Conservation (phyloP, 2,888 invertebrate genomes). For the Pachydiplax longipennis region DNA sequence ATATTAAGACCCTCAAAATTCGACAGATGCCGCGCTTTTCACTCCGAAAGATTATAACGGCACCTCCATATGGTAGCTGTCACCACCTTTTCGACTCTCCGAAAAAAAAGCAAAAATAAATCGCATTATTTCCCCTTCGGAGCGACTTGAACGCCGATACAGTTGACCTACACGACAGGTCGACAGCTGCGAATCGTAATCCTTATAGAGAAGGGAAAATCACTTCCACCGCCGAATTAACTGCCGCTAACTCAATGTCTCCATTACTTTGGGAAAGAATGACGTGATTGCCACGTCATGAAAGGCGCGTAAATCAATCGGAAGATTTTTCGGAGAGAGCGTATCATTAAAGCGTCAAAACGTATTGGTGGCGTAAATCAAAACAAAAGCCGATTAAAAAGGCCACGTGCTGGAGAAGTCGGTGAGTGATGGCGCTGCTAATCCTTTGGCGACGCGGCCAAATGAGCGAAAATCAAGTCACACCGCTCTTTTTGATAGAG, state of each 20-base stretch:
- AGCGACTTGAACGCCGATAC: not conserved
- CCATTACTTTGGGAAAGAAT: conserved; percentile 11
- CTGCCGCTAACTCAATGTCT: conserved; percentile 4
- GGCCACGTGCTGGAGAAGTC: not conserved
- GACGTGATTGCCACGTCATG: conserved; percentile 6
- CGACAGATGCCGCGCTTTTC: too few species aligned
- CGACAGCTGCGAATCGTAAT: not conserved
- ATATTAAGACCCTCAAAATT: too few species aligned
- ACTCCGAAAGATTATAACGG: too few species aligned
- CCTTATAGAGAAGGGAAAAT: not conserved
- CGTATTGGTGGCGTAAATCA: conserved; percentile 22
- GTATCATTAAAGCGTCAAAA: conserved; percentile 19
- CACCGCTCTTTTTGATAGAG: not conserved
- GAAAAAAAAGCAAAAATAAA: not conserved
- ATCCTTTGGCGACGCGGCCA: not conserved
- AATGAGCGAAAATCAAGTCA: not conserved
- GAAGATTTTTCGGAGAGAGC: not conserved
- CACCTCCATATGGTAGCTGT: not conserved
- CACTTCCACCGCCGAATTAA: not conserved
- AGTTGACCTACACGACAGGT: not conserved
- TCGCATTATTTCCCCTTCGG: not conserved
- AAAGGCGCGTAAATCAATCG: conserved; percentile 22
- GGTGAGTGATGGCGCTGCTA: not conserved
- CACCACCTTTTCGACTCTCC: not conserved
- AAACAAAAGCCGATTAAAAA: conserved; percentile 42